Conservation (phyloP, 2,797 vertebrate species). For the Squalus acanthias region DNA sequence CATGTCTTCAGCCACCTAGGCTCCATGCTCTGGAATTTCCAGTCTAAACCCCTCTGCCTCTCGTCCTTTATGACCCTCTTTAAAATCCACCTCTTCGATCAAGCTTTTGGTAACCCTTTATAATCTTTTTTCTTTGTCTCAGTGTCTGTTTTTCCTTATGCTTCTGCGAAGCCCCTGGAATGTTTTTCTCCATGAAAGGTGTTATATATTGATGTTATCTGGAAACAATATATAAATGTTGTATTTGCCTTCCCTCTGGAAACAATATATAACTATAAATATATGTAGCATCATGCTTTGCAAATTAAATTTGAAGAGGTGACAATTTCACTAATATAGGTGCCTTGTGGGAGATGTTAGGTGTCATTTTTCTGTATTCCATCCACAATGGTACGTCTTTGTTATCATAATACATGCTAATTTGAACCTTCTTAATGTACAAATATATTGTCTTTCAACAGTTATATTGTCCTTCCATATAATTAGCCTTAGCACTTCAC, state of each 20-base stretch:
- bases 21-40: neutral
- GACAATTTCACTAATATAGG: no score
- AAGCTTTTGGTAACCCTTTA: neutral
- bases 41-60: neutral
- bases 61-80: no score
- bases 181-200: neutral
- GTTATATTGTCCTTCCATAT: no score
- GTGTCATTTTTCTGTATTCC: neutral
- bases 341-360: neutral
- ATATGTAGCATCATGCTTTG: neutral
- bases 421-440: neutral
- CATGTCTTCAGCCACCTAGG: neutral
- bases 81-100: neutral
- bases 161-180: neutral
- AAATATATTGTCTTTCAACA: neutral
- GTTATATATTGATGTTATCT: no score
- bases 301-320: no score
- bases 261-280: no score
- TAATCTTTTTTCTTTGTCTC: neutral
- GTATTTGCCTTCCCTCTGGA: no score
- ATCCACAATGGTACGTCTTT: neutral
- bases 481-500: slow-evolving; percentile 1
- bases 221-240: no score
- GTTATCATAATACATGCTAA: neutral
- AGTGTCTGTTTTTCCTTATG: neutral